These are phyloP conservation scores for Drymonia ruficornis DNA, from an alignment of 2,888 invertebrate species.

Conservation along the genomic window DNA sequence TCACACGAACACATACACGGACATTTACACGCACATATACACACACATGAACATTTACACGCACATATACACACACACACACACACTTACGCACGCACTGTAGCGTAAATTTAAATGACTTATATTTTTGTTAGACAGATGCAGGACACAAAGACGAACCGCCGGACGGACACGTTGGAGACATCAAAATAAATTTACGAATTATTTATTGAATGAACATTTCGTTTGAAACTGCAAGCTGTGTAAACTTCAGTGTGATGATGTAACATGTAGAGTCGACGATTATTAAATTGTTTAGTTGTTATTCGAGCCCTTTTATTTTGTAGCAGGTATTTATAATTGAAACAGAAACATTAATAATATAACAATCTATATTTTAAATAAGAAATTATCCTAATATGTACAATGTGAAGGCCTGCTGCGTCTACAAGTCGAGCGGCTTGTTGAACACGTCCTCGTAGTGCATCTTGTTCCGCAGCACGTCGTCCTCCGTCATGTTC, in stretches of 20 bases:
- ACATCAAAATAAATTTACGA: neutral
- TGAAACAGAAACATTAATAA: too few relatives aligned
- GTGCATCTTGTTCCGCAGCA: constrained; percentile 80
- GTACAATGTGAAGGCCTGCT: neutral
- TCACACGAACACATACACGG: too few relatives aligned
- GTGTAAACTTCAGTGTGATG: neutral
- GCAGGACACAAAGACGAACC: neutral
- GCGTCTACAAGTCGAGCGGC: neutral
- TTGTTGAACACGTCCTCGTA: constrained; percentile 80
- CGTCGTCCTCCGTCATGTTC: constrained; percentile 84
- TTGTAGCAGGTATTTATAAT: neutral
- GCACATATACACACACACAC: too few relatives aligned
- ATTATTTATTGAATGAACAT: neutral
- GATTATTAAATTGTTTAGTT: constrained; percentile 7
- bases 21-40: too few relatives aligned
- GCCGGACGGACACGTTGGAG: neutral
- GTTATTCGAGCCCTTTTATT: neutral
- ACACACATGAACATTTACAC: too few relatives aligned
- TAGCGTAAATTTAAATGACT: too few relatives aligned
- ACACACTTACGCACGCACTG: too few relatives aligned
- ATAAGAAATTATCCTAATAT: constrained; percentile 2
- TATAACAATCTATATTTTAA: neutral
- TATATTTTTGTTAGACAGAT: neutral
- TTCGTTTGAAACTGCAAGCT: neutral
- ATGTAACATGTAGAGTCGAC: neutral